phyloP scores from a whole-genome alignment of 2,113 vertebrate genomes.

The Ptilorrhoa leucosticta region DNA sequence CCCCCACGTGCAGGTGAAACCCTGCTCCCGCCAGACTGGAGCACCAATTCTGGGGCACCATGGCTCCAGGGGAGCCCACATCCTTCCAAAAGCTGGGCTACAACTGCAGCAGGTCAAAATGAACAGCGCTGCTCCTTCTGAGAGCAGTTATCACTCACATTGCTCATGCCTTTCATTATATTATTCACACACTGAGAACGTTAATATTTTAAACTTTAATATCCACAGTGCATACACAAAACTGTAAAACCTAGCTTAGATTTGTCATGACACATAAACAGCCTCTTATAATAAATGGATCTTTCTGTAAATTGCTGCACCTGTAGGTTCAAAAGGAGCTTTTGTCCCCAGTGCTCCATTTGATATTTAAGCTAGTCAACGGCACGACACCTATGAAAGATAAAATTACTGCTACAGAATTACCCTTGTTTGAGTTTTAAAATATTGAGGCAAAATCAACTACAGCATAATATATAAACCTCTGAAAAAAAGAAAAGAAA shows the following conservation, averaged over 20 bases:
- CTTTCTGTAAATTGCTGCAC: not conserved
- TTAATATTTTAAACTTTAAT: not conserved
- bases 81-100: not conserved
- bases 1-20: fast-evolving
- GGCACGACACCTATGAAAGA: not conserved
- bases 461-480: not conserved
- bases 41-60: fast-evolving
- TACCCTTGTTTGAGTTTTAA: not conserved
- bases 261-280: not conserved
- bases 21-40: not conserved
- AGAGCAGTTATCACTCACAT: not conserved
- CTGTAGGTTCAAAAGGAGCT: not conserved
- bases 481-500: not conserved
- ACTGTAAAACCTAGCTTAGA: not conserved
- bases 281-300: not conserved
- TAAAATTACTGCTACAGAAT: not conserved
- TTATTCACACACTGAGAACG: not conserved
- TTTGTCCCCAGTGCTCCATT: not conserved
- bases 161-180: not conserved
- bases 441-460: not conserved
- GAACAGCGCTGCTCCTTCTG: not conserved
- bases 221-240: no score
- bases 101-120: not conserved
- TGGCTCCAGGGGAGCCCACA: not conserved
- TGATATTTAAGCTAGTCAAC: not conserved